Conservation (phyloP, 2,888 invertebrate species). For the Parnassius orleans region DNA sequence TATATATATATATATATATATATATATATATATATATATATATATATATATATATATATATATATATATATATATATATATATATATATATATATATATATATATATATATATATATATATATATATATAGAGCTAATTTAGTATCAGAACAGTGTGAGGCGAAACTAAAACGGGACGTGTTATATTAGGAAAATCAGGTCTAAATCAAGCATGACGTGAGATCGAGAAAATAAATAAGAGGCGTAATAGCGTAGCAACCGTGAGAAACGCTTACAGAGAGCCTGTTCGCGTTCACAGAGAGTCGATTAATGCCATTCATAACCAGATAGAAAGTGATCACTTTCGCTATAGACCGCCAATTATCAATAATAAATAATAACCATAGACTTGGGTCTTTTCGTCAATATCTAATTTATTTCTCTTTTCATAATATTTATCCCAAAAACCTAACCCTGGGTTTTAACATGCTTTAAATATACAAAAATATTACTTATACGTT, state of each 20-base stretch:
- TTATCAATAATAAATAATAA: slow-evolving; percentile 14
- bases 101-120: no score
- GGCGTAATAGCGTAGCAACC: slow-evolving; percentile 11
- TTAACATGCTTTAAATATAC: no score
- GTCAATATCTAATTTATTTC: neutral
- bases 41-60: no score
- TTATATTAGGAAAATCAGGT: neutral
- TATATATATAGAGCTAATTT: no score
- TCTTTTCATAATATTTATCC: no score
- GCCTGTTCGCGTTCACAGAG: neutral
- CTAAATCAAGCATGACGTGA: slow-evolving; percentile 2
- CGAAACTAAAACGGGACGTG: neutral
- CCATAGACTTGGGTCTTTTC: slow-evolving; percentile 1
- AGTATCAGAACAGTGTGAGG: no score
- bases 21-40: no score
- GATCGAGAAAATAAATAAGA: slow-evolving; percentile 8
- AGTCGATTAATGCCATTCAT: slow-evolving; percentile 6
- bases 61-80: no score
- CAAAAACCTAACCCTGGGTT: no score
- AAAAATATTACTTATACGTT: no score
- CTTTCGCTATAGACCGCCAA: slow-evolving; percentile 18
- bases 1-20: no score
- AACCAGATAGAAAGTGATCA: slow-evolving; percentile 24
- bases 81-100: no score
- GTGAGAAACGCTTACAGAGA: slow-evolving; percentile 6